phyloP scores from a whole-genome alignment of 2,113 vertebrate genomes.

The Cnemophilus loriae region DNA sequence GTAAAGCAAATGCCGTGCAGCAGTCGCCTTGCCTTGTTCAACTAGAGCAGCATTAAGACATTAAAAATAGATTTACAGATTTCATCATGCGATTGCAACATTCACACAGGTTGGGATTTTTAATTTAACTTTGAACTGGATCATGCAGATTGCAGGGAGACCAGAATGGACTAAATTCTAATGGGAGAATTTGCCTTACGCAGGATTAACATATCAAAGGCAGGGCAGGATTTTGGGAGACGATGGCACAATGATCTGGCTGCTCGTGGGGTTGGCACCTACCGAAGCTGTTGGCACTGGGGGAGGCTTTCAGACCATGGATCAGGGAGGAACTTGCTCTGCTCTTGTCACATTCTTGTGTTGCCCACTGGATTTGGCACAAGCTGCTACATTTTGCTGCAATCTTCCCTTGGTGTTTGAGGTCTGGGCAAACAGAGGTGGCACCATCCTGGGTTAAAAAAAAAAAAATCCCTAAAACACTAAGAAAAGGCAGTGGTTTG shows the following conservation, averaged over 20 bases:
- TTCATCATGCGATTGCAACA: conserved; percentile 60
- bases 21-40: background rate
- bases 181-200: conserved; percentile 48
- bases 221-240: conserved; percentile 10
- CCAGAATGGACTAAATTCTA: conserved; percentile 54
- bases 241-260: conserved; percentile 15
- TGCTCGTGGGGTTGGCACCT: background rate
- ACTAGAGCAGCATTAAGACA: conserved; percentile 15
- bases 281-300: background rate
- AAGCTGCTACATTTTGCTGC: background rate
- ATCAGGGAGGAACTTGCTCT: background rate
- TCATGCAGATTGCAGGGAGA: conserved; percentile 37
- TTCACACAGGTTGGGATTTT: conserved; percentile 54
- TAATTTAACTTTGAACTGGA: conserved; percentile 62
- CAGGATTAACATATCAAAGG: conserved; percentile 55
- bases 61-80: conserved; percentile 63
- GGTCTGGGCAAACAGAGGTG: background rate
- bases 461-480: too few relatives aligned
- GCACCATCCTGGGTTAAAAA: background rate
- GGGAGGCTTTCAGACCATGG: background rate
- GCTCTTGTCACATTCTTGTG: background rate
- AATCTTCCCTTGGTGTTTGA: fast-evolving
- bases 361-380: background rate
- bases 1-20: conserved; percentile 15
- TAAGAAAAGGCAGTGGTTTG: background rate